phyloP scores from a whole-genome alignment of 37 sponge, comb jelly and placozoan species.

The Spongilla lacustris region DNA sequence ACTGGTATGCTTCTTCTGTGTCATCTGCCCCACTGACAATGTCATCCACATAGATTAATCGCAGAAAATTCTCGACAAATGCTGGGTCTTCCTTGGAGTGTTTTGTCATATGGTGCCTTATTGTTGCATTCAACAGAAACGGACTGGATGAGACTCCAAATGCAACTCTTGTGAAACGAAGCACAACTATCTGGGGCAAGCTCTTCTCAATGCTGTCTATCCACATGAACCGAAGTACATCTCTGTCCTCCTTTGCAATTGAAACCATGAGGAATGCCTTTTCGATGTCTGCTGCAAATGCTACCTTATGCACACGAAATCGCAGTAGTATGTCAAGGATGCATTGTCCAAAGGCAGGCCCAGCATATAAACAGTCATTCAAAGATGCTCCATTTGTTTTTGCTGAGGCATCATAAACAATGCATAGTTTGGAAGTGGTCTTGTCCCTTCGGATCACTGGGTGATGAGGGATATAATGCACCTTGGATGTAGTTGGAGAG shows the following conservation, averaged over 20 bases:
- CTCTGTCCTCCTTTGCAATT: constrained; percentile 18
- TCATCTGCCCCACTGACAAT: constrained; percentile 21
- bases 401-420: constrained; percentile 41
- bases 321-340: constrained; percentile 27
- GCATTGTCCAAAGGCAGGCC: constrained; percentile 6
- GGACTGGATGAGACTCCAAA: constrained; percentile 42
- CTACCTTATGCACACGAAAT: constrained; percentile 22
- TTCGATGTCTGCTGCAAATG: constrained; percentile 29
- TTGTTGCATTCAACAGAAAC: constrained; percentile 43
- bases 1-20: constrained; percentile 10
- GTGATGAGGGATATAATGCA: constrained; percentile 54
- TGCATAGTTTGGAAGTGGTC: constrained; percentile 30
- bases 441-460: constrained; percentile 27
- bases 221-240: constrained; percentile 44
- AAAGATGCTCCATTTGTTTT: constrained; percentile 20
- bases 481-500: neutral
- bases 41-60: constrained; percentile 36
- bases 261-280: constrained; percentile 42
- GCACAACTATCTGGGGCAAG: constrained; percentile 5
- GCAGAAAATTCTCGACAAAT: neutral
- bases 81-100: neutral
- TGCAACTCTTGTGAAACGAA: constrained; percentile 22
- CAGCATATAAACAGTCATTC: constrained; percentile 42
- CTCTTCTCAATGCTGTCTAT: constrained; percentile 6
- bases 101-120: constrained; percentile 13